These are phyloP conservation scores for Xanthostigma xanthostigma DNA, from an alignment of 2,888 invertebrate genomes.

Conservation along the genomic window DNA sequence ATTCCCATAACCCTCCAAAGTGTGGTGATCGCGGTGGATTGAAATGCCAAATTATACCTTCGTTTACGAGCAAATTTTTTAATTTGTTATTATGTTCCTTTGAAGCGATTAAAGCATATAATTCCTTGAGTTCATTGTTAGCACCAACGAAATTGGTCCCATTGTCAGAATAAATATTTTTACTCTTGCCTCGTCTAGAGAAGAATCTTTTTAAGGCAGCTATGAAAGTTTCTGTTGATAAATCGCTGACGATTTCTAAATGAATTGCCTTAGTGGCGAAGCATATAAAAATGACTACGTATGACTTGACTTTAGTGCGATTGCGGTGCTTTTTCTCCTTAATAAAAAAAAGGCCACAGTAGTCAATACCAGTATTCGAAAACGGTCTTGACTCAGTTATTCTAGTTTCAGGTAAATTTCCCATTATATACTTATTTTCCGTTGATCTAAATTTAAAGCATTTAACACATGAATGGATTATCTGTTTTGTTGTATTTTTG, in stretches of 20 bases:
- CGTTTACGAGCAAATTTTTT: neutral
- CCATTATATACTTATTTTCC: neutral
- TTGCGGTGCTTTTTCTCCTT: neutral
- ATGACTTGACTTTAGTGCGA: constrained; percentile 3
- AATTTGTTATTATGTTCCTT: too few species aligned
- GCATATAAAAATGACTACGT: too few species aligned
- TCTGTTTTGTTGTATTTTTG: constrained; percentile 2
- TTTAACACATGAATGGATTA: too few species aligned
- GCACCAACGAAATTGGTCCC: constrained; percentile 9
- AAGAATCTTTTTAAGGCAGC: constrained; percentile 8
- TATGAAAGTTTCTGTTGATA: constrained; percentile 1
- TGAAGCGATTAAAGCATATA: too few species aligned
- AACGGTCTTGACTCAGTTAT: constrained; percentile 11
- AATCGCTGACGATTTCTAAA: too few species aligned
- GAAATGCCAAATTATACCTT: constrained; percentile 9
- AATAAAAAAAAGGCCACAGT: neutral
- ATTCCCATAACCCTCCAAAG: constrained; percentile 9
- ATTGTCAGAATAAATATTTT: constrained; percentile 8
- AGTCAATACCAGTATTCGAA: constrained; percentile 2
- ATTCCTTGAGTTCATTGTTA: constrained; percentile 3
- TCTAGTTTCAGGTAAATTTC: constrained; percentile 7
- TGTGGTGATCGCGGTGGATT: constrained; percentile 9
- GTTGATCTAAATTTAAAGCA: neutral
- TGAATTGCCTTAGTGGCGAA: too few species aligned
- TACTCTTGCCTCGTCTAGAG: constrained; percentile 4